Evolutionary conservation across 1,140 invertebrate species (phyloP).

Genomic region (Drosophila leontia): DNA sequence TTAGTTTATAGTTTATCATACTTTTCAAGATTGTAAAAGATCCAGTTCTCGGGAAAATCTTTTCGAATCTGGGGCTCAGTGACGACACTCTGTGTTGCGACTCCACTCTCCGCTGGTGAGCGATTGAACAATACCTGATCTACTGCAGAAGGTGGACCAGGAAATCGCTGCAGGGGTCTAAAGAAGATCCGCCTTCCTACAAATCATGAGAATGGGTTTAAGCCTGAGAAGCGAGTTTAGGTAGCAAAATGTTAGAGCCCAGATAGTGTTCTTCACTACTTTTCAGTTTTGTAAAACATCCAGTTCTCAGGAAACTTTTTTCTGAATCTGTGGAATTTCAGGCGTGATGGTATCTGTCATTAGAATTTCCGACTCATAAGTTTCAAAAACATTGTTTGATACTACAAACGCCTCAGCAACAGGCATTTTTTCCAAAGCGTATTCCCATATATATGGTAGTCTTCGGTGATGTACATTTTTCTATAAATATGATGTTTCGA

Average conservation of each 20-base stretch:
- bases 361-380: too few relatives aligned
- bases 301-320: conserved; percentile 53
- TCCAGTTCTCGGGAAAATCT: conserved; percentile 71
- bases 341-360: neutral
- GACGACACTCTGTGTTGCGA: neutral
- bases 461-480: neutral
- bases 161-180: conserved; percentile 8
- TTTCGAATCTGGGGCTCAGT: conserved; percentile 38
- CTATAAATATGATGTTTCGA: neutral
- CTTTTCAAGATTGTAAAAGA: conserved; percentile 53
- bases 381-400: too few relatives aligned
- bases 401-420: neutral
- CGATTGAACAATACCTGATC: conserved; percentile 3
- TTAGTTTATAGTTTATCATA: conserved; percentile 19
- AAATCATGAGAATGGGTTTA: neutral
- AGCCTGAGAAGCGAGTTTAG: neutral
- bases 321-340: conserved; percentile 17
- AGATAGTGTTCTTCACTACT: conserved; percentile 43
- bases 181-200: conserved; percentile 22
- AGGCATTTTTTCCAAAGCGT: neutral
- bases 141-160: neutral
- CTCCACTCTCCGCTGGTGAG: neutral
- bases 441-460: neutral
- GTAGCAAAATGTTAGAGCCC: neutral
- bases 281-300: conserved; percentile 46